phyloP scores from a whole-genome alignment of 2,888 invertebrate genomes.

The Drosophila anomelani region DNA sequence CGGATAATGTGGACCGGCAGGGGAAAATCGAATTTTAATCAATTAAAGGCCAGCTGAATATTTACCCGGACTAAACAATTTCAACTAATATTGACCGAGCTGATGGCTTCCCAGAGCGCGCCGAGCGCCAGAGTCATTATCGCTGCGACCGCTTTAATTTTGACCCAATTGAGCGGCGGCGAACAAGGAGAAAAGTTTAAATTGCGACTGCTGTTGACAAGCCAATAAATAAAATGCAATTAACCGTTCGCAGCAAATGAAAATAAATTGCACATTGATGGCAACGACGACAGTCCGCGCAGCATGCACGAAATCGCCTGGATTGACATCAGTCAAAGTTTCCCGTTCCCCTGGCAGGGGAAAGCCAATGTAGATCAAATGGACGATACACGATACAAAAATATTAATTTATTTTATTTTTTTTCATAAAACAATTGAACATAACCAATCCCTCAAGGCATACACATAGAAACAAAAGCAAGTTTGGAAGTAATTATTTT shows the following conservation, averaged over 20 bases:
- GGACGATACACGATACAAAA: constrained; percentile 8
- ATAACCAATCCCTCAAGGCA: background rate
- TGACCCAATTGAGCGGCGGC: constrained; percentile 44
- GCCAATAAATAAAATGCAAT: constrained; percentile 79
- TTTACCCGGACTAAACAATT: constrained; percentile 34
- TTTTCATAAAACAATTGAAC: background rate
- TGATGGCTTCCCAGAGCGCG: constrained; percentile 8
- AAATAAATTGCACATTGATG: constrained; percentile 74
- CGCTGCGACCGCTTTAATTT: constrained; percentile 37
- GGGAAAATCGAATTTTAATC: constrained; percentile 38
- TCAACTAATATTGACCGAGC: constrained; percentile 28
- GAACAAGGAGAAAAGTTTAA: constrained; percentile 43
- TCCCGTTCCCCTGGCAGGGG: background rate
- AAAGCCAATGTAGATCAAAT: constrained; percentile 16
- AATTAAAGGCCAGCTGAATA: constrained; percentile 38
- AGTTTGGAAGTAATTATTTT: background rate
- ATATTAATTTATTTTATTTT: background rate
- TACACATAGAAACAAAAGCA: background rate
- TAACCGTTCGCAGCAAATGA: constrained; percentile 69
- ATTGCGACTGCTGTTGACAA: constrained; percentile 74
- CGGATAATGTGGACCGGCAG: background rate
- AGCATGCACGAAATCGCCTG: constrained; percentile 39
- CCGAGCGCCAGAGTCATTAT: constrained; percentile 10
- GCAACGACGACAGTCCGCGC: constrained; percentile 51
- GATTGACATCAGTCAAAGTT: constrained; percentile 49